Evolutionary conservation across 2,888 invertebrate genomes (phyloP), one percentile per base, ranked within the genome.

Genomic region (Polydrusus pterygomalis): DNA sequence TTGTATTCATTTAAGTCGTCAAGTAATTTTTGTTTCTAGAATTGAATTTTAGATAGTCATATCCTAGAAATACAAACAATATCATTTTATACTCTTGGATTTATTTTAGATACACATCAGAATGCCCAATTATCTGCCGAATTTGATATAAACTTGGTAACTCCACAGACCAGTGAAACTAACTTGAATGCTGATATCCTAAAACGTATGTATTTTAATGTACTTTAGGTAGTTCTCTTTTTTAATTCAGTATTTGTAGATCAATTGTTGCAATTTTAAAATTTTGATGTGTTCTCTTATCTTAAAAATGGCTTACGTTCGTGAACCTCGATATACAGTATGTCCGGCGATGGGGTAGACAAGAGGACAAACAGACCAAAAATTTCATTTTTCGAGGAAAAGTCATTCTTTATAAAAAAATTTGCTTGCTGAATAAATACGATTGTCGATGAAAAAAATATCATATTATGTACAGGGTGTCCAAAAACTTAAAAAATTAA

Each of bases 1-100:
- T 40, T 40, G 40, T 40, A 40, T 40, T 40, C 40, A 40, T 40
- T 40, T 40, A 40, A 40, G 40, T 40, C 40, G 40, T 40, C 40
- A 40, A 40, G 40, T 40, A 40, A 40, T 40, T 40, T 40, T 40
- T 40, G 40, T 40, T 40, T 40, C 40, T 40, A 40, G 40, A 40
- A 40, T 40, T 40, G 40, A 40, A 40, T 40, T 40, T 40, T 40
- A 40, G 40, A 40, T 40, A 40, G 40, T 40, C 40, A 40, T 40
- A 40, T 40, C 40, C 40, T 40, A 40, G 40, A 40, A 40, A 40
- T 40, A 40, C 40, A 40, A 40, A 40, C 40, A 40, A 40, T 40
- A 40, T 40, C 40, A 40, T 40, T 40, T 40, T 40, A 40, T 40
- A 40, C 40, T 40, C 40, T 40, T 40, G 40, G 40, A 40, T 40